A percentile compares a stretch with the other conserved stretches of the same genome.
phyloP scores from a whole-genome alignment of 2,888 invertebrate species.

The Flexamia atlantica region DNA sequence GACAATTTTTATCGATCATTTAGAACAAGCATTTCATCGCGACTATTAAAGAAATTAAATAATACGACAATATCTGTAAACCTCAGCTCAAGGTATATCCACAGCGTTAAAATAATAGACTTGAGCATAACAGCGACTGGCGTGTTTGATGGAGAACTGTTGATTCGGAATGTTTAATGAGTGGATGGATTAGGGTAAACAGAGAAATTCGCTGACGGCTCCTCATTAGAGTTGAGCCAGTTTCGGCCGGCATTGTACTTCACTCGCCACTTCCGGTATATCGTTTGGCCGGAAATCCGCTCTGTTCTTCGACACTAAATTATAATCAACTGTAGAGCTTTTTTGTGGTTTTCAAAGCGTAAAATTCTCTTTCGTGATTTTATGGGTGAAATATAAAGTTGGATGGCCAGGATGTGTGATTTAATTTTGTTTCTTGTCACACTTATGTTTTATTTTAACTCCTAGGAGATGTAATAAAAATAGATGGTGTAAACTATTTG shows the following conservation, averaged over 20 bases:
- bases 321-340: background rate
- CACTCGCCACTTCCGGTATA: background rate
- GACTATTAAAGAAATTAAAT: too few relatives aligned
- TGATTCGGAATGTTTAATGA: constrained; percentile 41
- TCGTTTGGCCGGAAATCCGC: background rate
- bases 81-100: background rate
- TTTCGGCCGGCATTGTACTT: background rate
- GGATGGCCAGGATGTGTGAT: too few relatives aligned
- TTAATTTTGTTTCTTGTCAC: too few relatives aligned
- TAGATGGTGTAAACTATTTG: too few relatives aligned
- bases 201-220: constrained; percentile 22
- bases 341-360: background rate
- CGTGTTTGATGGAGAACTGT: constrained; percentile 34
- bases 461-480: too few relatives aligned
- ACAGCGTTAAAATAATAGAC: background rate
- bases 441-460: too few relatives aligned
- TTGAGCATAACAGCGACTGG: background rate
- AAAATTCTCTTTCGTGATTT: too few relatives aligned
- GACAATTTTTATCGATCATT: too few relatives aligned
- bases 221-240: constrained; percentile 33
- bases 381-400: too few relatives aligned
- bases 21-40: too few relatives aligned
- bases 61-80: too few relatives aligned
- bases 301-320: constrained; percentile 26
- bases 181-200: constrained; percentile 34